phyloP scores from a whole-genome alignment of 2,888 invertebrate species.

The Tortricodes alternella region DNA sequence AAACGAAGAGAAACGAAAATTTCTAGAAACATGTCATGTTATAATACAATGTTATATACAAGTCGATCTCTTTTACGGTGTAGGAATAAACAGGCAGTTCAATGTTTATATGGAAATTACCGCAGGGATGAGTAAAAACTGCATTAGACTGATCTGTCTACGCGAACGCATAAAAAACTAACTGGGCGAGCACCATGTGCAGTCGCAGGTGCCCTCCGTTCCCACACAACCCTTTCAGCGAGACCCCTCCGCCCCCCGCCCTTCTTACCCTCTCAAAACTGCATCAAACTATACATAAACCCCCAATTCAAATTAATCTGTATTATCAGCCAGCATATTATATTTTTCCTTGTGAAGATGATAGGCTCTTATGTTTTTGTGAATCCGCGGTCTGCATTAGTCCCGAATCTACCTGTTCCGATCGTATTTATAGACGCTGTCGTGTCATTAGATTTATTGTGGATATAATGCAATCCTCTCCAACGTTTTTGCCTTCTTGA shows the following conservation, averaged over 20 bases:
- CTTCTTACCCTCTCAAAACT: constrained; percentile 52
- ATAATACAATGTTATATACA: too few relatives aligned
- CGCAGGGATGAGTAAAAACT: constrained; percentile 67
- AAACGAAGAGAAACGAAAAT: too few relatives aligned
- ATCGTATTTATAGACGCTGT: constrained; percentile 78
- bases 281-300: constrained; percentile 52
- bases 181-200: constrained; percentile 77
- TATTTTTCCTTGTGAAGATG: constrained; percentile 33
- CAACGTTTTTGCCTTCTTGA: constrained; percentile 67
- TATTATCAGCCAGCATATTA: constrained; percentile 22
- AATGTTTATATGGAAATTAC: too few relatives aligned
- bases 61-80: too few relatives aligned
- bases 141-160: constrained; percentile 75
- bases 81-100: too few relatives aligned
- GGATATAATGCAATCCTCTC: constrained; percentile 78
- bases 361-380: constrained; percentile 43
- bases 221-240: constrained; percentile 83
- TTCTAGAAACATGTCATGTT: too few relatives aligned
- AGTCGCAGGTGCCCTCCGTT: constrained; percentile 82
- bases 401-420: constrained; percentile 80
- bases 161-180: constrained; percentile 76
- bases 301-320: constrained; percentile 40
- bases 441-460: constrained; percentile 83
- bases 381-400: constrained; percentile 54
- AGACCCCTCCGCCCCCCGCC: constrained; percentile 56